These are phyloP conservation scores for Orchesella flavescens DNA, from an alignment of 2,888 invertebrate genomes.

Conservation along the genomic window DNA sequence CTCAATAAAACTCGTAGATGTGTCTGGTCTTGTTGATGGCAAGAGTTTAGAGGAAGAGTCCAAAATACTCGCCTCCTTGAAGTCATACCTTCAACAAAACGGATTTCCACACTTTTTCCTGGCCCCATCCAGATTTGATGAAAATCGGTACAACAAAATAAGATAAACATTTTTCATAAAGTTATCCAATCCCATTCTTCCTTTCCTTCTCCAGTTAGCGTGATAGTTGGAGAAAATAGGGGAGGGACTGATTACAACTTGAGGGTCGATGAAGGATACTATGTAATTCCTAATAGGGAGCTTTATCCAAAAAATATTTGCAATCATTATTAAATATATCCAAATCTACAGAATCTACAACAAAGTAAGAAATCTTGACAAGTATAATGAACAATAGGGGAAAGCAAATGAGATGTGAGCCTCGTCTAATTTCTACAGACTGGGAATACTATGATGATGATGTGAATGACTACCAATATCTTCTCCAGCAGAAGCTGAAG, in stretches of 20 bases:
- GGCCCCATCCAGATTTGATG: constrained; percentile 23
- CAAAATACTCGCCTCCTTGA: constrained; percentile 25
- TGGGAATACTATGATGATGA: constrained; percentile 22
- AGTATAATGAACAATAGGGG: too few species aligned
- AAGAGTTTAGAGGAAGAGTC: constrained; percentile 17
- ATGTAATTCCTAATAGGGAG: too few species aligned
- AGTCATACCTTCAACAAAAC: neutral
- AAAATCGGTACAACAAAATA: constrained; percentile 15
- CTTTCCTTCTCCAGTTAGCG: constrained; percentile 42
- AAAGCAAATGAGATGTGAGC: too few species aligned
- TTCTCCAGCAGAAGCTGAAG: constrained; percentile 13
- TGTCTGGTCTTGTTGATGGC: constrained; percentile 43
- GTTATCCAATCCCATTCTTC: constrained; percentile 36
- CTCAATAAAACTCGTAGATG: constrained; percentile 15
- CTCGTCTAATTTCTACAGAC: neutral
- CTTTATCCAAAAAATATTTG: too few species aligned
- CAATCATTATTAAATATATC: too few species aligned
- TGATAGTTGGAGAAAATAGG: constrained; percentile 65
- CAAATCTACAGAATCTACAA: too few species aligned
- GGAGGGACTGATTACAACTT: too few species aligned
- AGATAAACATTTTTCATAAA: constrained; percentile 6
- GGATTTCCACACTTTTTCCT: neutral
- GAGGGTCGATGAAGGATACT: too few species aligned
- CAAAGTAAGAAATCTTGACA: too few species aligned
- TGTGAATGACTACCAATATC: constrained; percentile 22